phyloP scores from a whole-genome alignment of 2,888 invertebrate species.

The Hirtodrosophila histrioides region DNA sequence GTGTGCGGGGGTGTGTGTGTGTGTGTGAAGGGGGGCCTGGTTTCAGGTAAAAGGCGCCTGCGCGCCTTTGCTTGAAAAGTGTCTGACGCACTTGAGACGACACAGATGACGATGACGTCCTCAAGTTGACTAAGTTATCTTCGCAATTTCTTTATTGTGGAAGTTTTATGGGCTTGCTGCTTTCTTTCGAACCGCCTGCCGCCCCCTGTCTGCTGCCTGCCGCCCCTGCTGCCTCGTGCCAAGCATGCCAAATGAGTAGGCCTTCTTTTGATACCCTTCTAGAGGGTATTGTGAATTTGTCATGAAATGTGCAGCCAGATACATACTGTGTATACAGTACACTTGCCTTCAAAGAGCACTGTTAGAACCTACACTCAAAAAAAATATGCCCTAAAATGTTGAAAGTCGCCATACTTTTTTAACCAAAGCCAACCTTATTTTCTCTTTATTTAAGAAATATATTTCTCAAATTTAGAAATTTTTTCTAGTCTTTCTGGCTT shows the following conservation, averaged over 20 bases:
- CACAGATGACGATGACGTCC: constrained; percentile 22
- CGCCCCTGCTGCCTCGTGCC: constrained; percentile 31
- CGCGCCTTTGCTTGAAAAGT: constrained; percentile 8
- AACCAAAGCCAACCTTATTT: too few species aligned
- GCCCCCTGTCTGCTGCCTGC: constrained; percentile 1
- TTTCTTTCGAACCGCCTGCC: constrained; percentile 24
- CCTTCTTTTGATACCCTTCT: not conserved
- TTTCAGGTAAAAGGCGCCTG: constrained; percentile 18
- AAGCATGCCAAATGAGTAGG: constrained; percentile 40
- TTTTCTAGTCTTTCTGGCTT: too few species aligned
- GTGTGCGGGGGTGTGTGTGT: constrained; percentile 4
- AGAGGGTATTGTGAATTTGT: too few species aligned
- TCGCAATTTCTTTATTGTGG: constrained; percentile 26
- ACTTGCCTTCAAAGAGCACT: too few species aligned
- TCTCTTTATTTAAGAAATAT: too few species aligned
- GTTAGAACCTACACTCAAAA: too few species aligned
- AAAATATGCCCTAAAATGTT: too few species aligned
- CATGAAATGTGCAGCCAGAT: too few species aligned
- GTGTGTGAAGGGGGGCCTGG: too few species aligned
- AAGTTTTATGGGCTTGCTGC: constrained; percentile 28
- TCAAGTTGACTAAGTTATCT: constrained; percentile 22
- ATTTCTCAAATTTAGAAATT: too few species aligned
- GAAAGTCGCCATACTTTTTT: too few species aligned
- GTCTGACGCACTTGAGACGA: constrained; percentile 51
- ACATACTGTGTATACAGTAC: too few species aligned